These are phyloP conservation scores for Phallusia fumigata DNA, from an alignment of 23 tunicate species.

Conservation along the genomic window DNA sequence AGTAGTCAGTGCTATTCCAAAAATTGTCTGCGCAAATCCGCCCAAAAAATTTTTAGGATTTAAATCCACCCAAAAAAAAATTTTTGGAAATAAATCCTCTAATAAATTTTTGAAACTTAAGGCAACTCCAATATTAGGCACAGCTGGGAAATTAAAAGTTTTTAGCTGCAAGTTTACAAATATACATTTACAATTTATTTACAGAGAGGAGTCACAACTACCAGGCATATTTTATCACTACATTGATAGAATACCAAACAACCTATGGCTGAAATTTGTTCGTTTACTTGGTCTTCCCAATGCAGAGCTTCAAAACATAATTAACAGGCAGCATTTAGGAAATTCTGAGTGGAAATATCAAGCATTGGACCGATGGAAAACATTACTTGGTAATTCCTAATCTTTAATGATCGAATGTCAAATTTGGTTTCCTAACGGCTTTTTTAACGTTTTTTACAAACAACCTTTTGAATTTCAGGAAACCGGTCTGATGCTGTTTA, in stretches of 20 bases:
- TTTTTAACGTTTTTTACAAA: too few species aligned
- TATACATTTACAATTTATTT: too few species aligned
- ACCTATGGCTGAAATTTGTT: slow-evolving; percentile 30
- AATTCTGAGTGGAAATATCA: slow-evolving; percentile 29
- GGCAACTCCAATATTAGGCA: too few species aligned
- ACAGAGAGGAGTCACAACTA: slow-evolving; percentile 30
- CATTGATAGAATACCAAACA: slow-evolving; percentile 22
- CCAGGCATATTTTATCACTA: slow-evolving; percentile 19
- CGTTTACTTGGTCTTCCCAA: slow-evolving; percentile 24
- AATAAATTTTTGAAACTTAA: too few species aligned
- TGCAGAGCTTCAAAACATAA: slow-evolving; percentile 14
- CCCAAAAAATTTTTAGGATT: too few species aligned
- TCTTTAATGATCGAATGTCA: too few species aligned
- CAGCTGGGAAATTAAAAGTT: too few species aligned
- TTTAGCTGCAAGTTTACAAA: too few species aligned
- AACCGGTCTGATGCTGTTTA: neutral
- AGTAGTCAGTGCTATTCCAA: too few species aligned
- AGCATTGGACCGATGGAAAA: slow-evolving; percentile 33
- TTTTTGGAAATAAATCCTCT: too few species aligned
- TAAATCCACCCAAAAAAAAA: too few species aligned
- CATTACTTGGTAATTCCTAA: slow-evolving; percentile 17
- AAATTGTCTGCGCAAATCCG: too few species aligned
- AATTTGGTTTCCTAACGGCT: neutral
- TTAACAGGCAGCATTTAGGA: neutral
- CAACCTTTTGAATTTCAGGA: slow-evolving; percentile 1